Evolutionary conservation across 2,888 invertebrate species (phyloP).

Genomic region (Caenorhabditis sp.): DNA sequence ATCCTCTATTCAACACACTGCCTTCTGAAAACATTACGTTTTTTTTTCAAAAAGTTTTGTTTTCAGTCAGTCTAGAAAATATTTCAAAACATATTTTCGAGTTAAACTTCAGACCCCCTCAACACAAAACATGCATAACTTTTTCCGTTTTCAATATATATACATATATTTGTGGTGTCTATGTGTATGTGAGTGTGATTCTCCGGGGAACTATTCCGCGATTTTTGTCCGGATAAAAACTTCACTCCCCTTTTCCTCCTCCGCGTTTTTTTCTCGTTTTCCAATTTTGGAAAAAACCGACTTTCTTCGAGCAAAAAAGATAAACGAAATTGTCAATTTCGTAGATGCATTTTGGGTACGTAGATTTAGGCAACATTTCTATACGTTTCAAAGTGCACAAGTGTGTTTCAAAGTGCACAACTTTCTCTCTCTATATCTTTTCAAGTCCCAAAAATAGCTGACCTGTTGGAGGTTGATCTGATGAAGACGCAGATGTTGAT

Average conservation of each 20-base stretch:
- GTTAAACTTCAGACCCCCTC: not conserved
- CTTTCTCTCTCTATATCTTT: too few relatives aligned
- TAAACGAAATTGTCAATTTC: conserved; percentile 1
- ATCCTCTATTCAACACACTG: too few relatives aligned
- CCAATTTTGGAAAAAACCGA: not conserved
- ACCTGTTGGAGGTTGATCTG: not conserved
- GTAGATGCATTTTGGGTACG: not conserved
- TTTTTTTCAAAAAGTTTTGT: too few relatives aligned
- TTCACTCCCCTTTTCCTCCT: not conserved
- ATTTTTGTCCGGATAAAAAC: not conserved
- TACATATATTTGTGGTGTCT: too few relatives aligned
- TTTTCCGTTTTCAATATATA: not conserved
- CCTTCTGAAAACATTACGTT: too few relatives aligned
- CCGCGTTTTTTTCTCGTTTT: not conserved
- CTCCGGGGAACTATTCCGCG: not conserved
- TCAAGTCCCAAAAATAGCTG: too few relatives aligned
- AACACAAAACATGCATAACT: not conserved
- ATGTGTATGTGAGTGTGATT: too few relatives aligned
- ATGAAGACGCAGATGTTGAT: not conserved
- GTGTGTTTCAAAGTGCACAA: not conserved
- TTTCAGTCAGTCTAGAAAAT: too few relatives aligned
- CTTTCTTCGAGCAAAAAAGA: not conserved
- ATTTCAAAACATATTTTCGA: too few relatives aligned
- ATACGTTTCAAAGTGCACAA: not conserved
- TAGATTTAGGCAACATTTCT: not conserved